Conservation (phyloP, 2,888 invertebrate species). For the Cistogaster globosa region DNA sequence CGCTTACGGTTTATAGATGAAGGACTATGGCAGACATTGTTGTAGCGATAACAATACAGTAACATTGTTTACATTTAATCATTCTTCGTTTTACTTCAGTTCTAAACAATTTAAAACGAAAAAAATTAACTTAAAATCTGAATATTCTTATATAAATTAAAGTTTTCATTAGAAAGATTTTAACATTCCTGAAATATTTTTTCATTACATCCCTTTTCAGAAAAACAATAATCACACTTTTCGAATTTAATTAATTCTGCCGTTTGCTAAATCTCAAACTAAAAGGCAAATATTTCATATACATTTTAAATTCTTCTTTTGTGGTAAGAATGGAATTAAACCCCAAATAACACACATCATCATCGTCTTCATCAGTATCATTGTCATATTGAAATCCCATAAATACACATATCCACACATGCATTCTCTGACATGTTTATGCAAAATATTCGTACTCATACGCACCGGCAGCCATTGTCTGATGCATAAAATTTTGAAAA, state of each 20-base stretch:
- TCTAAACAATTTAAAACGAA: not conserved
- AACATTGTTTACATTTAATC: too few relatives aligned
- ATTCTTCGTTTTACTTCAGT: too few relatives aligned
- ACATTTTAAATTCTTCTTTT: not conserved
- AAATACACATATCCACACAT: not conserved
- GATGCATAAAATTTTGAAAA: conserved; percentile 59
- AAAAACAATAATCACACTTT: conserved; percentile 9
- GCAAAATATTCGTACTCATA: conserved; percentile 30
- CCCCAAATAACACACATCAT: conserved; percentile 34
- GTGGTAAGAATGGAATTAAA: conserved; percentile 11
- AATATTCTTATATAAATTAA: not conserved
- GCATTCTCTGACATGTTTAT: not conserved
- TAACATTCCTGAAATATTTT: not conserved
- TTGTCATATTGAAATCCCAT: conserved; percentile 6
- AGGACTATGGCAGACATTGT: too few relatives aligned
- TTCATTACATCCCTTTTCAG: not conserved
- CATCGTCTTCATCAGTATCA: not conserved
- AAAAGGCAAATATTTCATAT: conserved; percentile 3
- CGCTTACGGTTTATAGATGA: too few relatives aligned
- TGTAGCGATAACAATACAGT: too few relatives aligned
- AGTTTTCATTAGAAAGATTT: not conserved
- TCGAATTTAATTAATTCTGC: conserved; percentile 21
- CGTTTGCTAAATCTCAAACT: not conserved
- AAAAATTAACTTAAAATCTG: not conserved
- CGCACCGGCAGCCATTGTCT: conserved; percentile 48